phyloP scores from a whole-genome alignment of 1,140 invertebrate genomes.

The Bradynema listronoti region DNA sequence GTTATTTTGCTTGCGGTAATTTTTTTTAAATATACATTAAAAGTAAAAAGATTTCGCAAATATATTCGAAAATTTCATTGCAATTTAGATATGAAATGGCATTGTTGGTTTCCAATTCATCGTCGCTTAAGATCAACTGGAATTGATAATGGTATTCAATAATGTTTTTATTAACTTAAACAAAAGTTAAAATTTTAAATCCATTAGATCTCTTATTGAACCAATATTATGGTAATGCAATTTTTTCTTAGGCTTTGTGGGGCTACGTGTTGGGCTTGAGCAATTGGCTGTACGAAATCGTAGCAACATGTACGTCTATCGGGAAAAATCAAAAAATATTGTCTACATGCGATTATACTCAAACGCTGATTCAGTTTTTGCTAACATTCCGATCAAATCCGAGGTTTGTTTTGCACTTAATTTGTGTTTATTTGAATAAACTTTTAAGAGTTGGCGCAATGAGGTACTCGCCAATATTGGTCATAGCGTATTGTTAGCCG shows the following conservation, averaged over 20 bases:
- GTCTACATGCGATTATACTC: conserved; percentile 36
- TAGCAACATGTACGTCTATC: conserved; percentile 39
- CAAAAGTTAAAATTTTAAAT: too few relatives aligned
- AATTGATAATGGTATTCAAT: too few relatives aligned
- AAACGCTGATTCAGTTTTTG: conserved; percentile 15
- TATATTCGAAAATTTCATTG: too few relatives aligned
- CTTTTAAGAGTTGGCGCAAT: conserved; percentile 5
- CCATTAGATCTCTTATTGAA: too few relatives aligned
- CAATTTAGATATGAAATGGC: too few relatives aligned
- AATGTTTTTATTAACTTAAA: too few relatives aligned
- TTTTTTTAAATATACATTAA: neutral
- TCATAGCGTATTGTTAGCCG: conserved; percentile 27
- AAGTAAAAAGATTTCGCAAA: neutral
- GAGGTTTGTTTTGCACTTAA: conserved; percentile 1
- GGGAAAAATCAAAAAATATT: conserved; percentile 25
- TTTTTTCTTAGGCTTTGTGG: conserved; percentile 23
- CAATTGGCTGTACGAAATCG: conserved; percentile 32
- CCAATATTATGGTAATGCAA: neutral
- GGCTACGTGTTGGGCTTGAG: conserved; percentile 29
- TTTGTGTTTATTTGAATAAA: conserved; percentile 5
- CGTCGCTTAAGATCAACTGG: too few relatives aligned
- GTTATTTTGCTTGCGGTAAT: conserved; percentile 38
- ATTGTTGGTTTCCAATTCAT: conserved; percentile 42
- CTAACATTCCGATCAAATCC: conserved; percentile 23
- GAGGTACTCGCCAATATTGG: conserved; percentile 11